Evolutionary conservation across 2,113 vertebrate species (phyloP), one percentile per base, ranked within the genome.

Genomic region (Piprites chloris): DNA sequence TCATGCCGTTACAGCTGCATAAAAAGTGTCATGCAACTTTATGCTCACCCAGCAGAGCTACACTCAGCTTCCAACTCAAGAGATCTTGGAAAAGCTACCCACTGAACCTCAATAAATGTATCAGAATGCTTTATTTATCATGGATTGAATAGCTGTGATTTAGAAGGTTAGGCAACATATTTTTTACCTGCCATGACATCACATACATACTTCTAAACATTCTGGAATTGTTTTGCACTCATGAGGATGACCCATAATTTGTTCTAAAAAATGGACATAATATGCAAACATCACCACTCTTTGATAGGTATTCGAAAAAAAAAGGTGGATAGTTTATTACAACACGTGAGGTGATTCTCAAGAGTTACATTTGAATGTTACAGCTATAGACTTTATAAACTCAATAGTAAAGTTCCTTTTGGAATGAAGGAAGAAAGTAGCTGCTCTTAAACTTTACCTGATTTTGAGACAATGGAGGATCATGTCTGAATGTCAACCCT

Each of bases 401-500:
- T 87, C 85, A 86, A 26, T 4, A 55, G 47, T 33, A 44, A 92
- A 85, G 49, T 5, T 85, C 42, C 27, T 90, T 87, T 80, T 73
- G 13, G 27, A 88, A 93, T 67, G 28, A 89, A 85, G 56, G 11
- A 84, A 30, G 12, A 90, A 53, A 87, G 49, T 12, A 55, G 53
- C 20, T 91, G 52, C 76, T 62, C 41, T 39, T 90, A 90, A 93
- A 78, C 21, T 96, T 93, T 97, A 99, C 99, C 99, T 99, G 99
- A 97, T 99, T 99, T 79, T 99, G 99, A 82, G 98, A 98, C 85
- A 99, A 98, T 5, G 98, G 98, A 92, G 99, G 99, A 71, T 99
- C 99, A 23, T 99, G 99, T 90, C 97, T 99, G 97, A 98, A 99
- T 46, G 98, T 98, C 81, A 99, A 97, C 53, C 99, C 99, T 10